Evolutionary conservation across 2,797 vertebrate species (phyloP).

Genomic region (Gila robusta): DNA sequence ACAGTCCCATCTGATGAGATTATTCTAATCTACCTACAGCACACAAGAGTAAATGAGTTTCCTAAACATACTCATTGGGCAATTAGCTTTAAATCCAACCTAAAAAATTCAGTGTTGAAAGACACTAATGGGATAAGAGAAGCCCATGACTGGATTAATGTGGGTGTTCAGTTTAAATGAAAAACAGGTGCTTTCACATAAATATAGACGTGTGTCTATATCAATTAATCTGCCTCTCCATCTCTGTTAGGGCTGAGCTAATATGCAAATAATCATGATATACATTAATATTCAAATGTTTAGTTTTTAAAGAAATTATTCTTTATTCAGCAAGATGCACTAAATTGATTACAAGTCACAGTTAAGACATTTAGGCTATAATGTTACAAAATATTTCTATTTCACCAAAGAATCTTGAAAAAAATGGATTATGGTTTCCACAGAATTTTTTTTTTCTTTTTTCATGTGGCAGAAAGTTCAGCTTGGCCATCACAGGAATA

Average conservation of each 20-base stretch:
- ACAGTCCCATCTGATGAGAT: slow-evolving; percentile 10
- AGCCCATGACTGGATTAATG: slow-evolving; percentile 3
- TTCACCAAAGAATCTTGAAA: background rate
- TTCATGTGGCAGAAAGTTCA: background rate
- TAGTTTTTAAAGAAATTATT: background rate
- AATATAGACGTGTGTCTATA: background rate
- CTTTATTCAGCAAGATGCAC: background rate
- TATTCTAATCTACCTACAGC: slow-evolving; percentile 31
- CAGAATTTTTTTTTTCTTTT: background rate
- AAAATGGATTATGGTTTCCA: background rate
- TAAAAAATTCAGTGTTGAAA: slow-evolving; percentile 18
- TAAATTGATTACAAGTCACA: background rate
- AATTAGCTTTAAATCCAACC: slow-evolving; percentile 27
- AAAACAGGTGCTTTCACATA: slow-evolving; percentile 20
- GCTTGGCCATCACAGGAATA: background rate
- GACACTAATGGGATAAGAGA: slow-evolving; percentile 33
- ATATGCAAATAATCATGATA: background rate
- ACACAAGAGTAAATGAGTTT: slow-evolving; percentile 7
- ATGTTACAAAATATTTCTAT: background rate
- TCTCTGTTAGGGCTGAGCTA: background rate
- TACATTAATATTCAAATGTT: background rate
- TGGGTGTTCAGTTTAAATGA: background rate
- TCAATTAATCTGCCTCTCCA: background rate
- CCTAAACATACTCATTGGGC: slow-evolving; percentile 20
- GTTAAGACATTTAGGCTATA: background rate